A percentile compares a stretch with the other conserved stretches of the same genome.
Conservation (phyloP, 2,113 vertebrate species). For the Phocoena sinus region DNA sequence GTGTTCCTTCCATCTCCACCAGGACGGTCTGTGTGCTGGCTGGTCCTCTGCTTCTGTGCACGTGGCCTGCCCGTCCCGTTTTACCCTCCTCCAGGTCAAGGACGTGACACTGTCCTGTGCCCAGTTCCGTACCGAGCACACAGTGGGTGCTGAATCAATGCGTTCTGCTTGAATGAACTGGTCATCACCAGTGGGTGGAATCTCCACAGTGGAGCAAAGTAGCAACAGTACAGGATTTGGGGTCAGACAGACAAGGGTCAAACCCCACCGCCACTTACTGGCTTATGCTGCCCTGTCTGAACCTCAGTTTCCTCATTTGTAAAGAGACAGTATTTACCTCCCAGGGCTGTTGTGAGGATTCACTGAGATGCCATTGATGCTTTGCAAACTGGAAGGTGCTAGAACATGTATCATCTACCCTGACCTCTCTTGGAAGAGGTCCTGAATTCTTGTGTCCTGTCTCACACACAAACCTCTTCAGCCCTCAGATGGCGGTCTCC, state of each 20-base stretch:
- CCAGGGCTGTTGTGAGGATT: neutral
- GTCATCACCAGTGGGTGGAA: neutral
- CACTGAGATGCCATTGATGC: fast-evolving
- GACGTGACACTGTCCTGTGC: fast-evolving
- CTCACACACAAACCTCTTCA: neutral
- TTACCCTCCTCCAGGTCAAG: neutral
- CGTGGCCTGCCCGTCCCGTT: neutral
- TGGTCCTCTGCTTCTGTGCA: neutral
- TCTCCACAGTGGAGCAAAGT: neutral
- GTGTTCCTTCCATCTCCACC: neutral
- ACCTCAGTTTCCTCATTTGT: neutral
- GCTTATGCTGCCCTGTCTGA: neutral
- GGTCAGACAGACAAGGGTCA: neutral
- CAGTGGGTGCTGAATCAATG: neutral
- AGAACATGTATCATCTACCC: neutral
- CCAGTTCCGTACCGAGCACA: neutral
- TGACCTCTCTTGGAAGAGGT: neutral
- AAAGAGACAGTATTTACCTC: too few relatives aligned
- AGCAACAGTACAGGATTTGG: too few relatives aligned
- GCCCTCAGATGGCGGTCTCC: neutral
- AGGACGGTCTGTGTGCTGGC: neutral
- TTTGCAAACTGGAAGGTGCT: neutral
- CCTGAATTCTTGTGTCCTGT: neutral
- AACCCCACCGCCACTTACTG: neutral
- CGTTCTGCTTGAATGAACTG: neutral